Percentiles rank a stretch among this genome's conserved stretches.
These are phyloP conservation scores for Lepidocolaptes lacrymiger DNA, from an alignment of 2,797 vertebrate species.

Conservation along the genomic window DNA sequence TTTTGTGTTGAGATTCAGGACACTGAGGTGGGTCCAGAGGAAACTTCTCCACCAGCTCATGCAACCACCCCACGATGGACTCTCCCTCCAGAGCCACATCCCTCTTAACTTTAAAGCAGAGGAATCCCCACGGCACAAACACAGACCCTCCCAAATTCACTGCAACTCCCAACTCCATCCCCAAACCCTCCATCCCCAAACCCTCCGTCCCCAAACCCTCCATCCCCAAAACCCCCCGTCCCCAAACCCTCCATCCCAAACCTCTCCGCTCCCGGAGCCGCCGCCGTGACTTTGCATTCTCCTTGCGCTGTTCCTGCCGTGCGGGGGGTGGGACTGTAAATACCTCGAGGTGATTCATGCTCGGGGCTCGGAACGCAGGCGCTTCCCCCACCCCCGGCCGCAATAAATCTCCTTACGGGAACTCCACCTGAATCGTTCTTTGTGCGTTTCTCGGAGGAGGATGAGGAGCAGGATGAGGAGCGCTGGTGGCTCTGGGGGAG, in stretches of 20 bases:
- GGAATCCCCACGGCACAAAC: too few species aligned
- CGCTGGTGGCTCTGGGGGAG: neutral
- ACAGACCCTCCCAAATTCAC: too few species aligned
- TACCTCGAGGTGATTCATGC: slow-evolving; percentile 3
- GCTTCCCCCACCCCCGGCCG: neutral
- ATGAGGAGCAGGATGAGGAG: neutral
- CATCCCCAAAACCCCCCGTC: too few species aligned
- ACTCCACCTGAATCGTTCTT: slow-evolving; percentile 44
- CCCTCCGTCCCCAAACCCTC: too few species aligned
- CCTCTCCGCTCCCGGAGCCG: fast-evolving
- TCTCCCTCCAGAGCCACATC: neutral
- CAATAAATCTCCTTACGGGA: slow-evolving; percentile 31
- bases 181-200: too few species aligned
- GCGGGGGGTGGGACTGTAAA: neutral
- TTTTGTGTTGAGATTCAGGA: neutral
- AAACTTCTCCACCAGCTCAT: neutral
- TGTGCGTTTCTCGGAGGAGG: slow-evolving; percentile 29
- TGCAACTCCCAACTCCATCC: too few species aligned
- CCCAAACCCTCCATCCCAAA: too few species aligned
- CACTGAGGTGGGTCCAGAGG: neutral
- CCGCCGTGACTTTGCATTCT: slow-evolving; percentile 15
- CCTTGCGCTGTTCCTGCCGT: neutral
- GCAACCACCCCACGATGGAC: too few species aligned
- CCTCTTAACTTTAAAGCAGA: neutral
- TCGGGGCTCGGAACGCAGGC: neutral